These are phyloP conservation scores for Trichomalopsis sarcophagae DNA, from an alignment of 1,140 invertebrate species.

Conservation along the genomic window DNA sequence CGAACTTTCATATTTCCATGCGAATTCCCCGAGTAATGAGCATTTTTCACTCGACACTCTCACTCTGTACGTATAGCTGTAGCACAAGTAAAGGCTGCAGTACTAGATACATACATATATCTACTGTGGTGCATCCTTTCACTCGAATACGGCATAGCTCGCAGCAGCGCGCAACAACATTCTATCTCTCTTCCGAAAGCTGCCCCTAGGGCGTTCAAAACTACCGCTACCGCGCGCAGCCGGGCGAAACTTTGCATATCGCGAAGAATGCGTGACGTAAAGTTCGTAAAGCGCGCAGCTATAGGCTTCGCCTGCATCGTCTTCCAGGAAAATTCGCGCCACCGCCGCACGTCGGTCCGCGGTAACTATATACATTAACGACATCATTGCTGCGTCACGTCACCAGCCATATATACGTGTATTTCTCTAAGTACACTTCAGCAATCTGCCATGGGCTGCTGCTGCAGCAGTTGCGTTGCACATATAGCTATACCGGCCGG, in stretches of 20 bases:
- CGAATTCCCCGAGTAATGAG: background rate
- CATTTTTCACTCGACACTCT: constrained; percentile 6
- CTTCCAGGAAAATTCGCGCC: background rate
- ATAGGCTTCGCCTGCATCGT: background rate
- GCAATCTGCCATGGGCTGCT: background rate
- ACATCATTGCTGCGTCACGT: background rate
- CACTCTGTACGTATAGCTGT: background rate
- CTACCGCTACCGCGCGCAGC: background rate
- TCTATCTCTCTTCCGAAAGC: background rate
- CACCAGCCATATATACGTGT: background rate
- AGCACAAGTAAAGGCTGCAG: background rate
- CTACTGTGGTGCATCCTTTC: background rate
- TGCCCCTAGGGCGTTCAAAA: background rate
- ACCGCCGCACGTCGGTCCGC: background rate
- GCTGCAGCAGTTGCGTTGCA: background rate
- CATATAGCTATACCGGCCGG: constrained; percentile 50
- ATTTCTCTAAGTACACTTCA: constrained; percentile 22
- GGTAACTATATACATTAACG: constrained; percentile 39
- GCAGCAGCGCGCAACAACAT: background rate
- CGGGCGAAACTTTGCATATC: constrained; percentile 2
- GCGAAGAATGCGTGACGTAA: constrained; percentile 15
- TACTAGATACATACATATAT: background rate
- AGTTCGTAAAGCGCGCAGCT: constrained; percentile 7
- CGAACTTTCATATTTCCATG: background rate
- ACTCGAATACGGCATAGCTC: background rate